Percentiles rank a stretch among this genome's conserved stretches.
phyloP scores from a whole-genome alignment of 2,888 invertebrate genomes.

The Synergus laeviventris region DNA sequence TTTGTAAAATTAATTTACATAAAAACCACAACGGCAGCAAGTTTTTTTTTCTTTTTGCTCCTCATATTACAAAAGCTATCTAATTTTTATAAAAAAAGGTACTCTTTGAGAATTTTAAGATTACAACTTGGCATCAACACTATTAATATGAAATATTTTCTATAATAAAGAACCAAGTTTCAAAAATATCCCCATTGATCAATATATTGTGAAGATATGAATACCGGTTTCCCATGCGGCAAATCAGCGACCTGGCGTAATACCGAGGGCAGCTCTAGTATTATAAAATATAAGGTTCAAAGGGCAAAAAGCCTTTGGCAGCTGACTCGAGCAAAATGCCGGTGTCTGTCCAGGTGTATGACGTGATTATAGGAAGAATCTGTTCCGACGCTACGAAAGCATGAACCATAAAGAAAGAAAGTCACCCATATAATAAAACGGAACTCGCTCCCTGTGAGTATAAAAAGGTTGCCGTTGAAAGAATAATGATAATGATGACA shows the following conservation, averaged over 20 bases:
- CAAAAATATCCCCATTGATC: background rate
- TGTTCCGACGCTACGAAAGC: conserved; percentile 51
- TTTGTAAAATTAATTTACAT: no score
- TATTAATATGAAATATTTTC: no score
- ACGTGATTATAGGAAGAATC: conserved; percentile 58
- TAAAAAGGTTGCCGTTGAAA: conserved; percentile 28
- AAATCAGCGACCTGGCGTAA: conserved; percentile 15
- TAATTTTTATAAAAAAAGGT: no score
- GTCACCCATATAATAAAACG: conserved; percentile 15
- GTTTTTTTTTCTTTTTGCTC: no score
- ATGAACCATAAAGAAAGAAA: conserved; percentile 47
- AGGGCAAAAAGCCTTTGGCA: conserved; percentile 60
- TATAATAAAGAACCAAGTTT: background rate
- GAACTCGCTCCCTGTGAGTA: conserved; percentile 6
- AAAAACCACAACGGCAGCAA: no score
- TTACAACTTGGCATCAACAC: no score
- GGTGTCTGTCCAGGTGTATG: conserved; percentile 55
- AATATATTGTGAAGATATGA: background rate
- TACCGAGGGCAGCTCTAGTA: conserved; percentile 14
- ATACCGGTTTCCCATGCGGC: conserved; percentile 13
- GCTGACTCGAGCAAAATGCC: conserved; percentile 45
- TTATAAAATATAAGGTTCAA: conserved; percentile 22
- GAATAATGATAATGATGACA: conserved; percentile 38
- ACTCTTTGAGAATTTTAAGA: no score
- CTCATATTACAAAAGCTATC: no score